These are phyloP conservation scores for Styela clava DNA, from an alignment of 23 tunicate species.

Conservation along the genomic window DNA sequence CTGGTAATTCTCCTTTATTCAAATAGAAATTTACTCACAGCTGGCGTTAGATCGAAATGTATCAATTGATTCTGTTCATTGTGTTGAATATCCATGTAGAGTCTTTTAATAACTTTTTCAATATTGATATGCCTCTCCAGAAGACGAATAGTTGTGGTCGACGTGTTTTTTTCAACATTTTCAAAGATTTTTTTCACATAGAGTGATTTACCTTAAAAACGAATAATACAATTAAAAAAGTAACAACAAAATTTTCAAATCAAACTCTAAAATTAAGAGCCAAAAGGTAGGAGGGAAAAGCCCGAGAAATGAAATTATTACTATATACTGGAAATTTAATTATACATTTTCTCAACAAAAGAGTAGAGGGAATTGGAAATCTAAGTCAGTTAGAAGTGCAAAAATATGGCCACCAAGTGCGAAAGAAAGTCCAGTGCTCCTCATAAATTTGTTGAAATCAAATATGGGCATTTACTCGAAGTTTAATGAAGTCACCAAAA, in stretches of 20 bases:
- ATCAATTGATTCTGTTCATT: constrained; percentile 31
- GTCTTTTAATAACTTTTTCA: constrained; percentile 32
- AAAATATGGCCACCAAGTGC: too few relatives aligned
- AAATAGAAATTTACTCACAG: constrained; percentile 46
- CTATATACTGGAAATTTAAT: too few relatives aligned
- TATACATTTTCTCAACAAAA: too few relatives aligned
- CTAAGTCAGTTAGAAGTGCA: too few relatives aligned
- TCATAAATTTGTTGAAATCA: too few relatives aligned
- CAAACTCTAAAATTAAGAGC: not conserved
- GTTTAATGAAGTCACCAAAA: too few relatives aligned
- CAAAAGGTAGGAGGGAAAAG: too few relatives aligned
- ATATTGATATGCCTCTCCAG: constrained; percentile 43
- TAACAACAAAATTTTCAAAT: not conserved
- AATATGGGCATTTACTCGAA: too few relatives aligned
- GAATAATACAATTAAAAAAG: not conserved
- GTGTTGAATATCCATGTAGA: constrained; percentile 5
- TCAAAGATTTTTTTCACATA: constrained; percentile 16
- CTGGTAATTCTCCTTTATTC: too few relatives aligned
- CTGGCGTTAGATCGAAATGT: constrained; percentile 51
- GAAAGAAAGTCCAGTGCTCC: too few relatives aligned
- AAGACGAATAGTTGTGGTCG: constrained; percentile 32
- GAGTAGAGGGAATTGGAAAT: too few relatives aligned
- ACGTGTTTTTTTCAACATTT: not conserved
- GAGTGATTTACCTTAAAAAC: constrained; percentile 50
- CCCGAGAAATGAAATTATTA: too few relatives aligned